Conservation (phyloP, 1,140 invertebrate genomes). For the Apocrypta bakeri region DNA sequence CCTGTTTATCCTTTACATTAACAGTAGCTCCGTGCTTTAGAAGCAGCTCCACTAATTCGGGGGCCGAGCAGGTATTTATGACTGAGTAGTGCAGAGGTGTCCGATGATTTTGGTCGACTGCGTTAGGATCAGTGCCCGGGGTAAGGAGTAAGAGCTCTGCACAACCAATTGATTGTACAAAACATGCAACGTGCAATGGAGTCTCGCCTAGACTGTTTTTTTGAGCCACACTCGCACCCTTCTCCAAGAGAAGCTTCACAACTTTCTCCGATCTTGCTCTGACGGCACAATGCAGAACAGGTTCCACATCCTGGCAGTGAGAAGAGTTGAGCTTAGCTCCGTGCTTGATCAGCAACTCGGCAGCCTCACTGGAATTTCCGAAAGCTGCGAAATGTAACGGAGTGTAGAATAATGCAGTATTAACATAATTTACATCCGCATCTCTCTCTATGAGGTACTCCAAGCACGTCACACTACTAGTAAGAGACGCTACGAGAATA, state of each 20-base stretch:
- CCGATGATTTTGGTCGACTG: slow-evolving; percentile 75
- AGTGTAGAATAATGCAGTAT: slow-evolving; percentile 74
- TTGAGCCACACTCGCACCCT: slow-evolving; percentile 76
- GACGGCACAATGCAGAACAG: slow-evolving; percentile 77
- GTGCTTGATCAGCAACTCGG: slow-evolving; percentile 73
- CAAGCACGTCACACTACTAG: slow-evolving; percentile 65
- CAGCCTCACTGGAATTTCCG: slow-evolving; percentile 74
- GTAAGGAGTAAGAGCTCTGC: slow-evolving; percentile 75
- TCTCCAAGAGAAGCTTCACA: slow-evolving; percentile 77
- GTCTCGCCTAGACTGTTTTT: slow-evolving; percentile 77
- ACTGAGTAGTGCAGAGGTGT: slow-evolving; percentile 79
- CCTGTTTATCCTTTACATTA: slow-evolving; percentile 79
- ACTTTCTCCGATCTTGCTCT: slow-evolving; percentile 75
- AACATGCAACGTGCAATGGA: slow-evolving; percentile 78
- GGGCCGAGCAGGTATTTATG: slow-evolving; percentile 72
- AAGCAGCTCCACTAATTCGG: slow-evolving; percentile 76
- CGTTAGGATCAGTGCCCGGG: slow-evolving; percentile 76
- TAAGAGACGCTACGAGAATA: slow-evolving; percentile 63
- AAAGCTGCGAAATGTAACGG: slow-evolving; percentile 78
- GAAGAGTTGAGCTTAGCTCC: slow-evolving; percentile 68
- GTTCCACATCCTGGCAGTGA: slow-evolving; percentile 66
- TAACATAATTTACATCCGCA: slow-evolving; percentile 64
- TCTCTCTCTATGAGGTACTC: slow-evolving; percentile 66
- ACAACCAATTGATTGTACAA: slow-evolving; percentile 75
- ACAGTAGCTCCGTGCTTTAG: slow-evolving; percentile 75